Base-by-base conservation (phyloP, 2,113 vertebrate species). In the Chlorodrepanis virens region DNA sequence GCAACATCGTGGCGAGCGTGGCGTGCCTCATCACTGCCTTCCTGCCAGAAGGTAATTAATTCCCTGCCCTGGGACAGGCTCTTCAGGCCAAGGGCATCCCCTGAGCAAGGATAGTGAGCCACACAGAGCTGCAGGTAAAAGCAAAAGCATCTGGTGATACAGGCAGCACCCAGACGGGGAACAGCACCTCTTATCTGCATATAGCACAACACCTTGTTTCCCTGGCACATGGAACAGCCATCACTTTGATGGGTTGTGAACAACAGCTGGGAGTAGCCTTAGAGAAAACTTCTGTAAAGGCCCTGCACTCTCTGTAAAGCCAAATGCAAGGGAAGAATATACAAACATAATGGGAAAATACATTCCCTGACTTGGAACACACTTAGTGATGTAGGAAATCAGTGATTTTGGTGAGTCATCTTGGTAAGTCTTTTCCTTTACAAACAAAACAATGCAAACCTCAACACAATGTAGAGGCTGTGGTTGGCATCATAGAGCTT, bases 1-100 rank as follows among this genome's bases (percentile, higher is more conserved):
- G 99, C 87, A 99, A 98, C 65, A 81, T 99, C 0, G 76, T 98
- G 50, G 98, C 99, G 0, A 98, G 99, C 21, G 93, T 97, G 6
- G 97, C 99, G 0, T 99, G 99, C 67, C 86, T 99, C 13, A 96
- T 98, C 90, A 98, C 98, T 6, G 99, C 99, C 1, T 98, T 98
- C 88, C 97, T 99, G 68, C 98, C 99, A 9, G 98, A 99, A 96
- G 98, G 99, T 99, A 97, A 98, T 21, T 63, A 97, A 98, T 27
- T 65, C 33, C 31, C 70, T 83, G 53, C 39, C 50, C 53, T 39
- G 6, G 0, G 1, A 17, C 63, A 61, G 52, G 31, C 29, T 89
- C 5, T 39, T 12, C 15, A 29, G 40, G 50, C 23, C 33, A 47
- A 2, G 13, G 35, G 29, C 52, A 67, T 8, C 7, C 8, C 56